These are phyloP conservation scores for Hemibagrus guttatus DNA, from an alignment of 2,797 vertebrate genomes.

Conservation along the genomic window DNA sequence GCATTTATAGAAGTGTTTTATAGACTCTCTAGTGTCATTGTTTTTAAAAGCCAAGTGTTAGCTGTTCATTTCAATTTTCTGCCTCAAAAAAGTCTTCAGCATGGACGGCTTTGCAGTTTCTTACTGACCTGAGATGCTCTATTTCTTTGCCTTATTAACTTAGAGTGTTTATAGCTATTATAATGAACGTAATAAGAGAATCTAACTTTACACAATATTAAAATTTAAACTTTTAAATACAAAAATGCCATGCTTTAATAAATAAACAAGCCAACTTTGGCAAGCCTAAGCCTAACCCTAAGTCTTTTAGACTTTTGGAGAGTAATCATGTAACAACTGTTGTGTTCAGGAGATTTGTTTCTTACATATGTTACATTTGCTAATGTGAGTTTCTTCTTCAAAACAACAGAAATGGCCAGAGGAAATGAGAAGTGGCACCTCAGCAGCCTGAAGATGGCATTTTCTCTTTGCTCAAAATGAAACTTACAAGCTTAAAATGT, in stretches of 20 bases:
- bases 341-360: background rate
- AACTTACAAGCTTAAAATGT: background rate
- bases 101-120: background rate
- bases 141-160: background rate
- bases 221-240: background rate
- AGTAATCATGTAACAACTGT: background rate
- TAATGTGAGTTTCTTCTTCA: background rate
- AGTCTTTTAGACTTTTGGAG: no score
- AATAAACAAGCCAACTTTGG: background rate
- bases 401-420: rapidly evolving
- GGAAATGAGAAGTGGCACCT: background rate
- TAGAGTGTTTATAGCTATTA: background rate
- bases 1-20: background rate
- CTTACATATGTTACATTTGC: background rate
- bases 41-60: background rate
- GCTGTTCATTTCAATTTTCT: background rate
- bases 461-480: background rate
- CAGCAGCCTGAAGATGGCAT: background rate
- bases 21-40: background rate
- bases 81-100: background rate
- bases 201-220: background rate
- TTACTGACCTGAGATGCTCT: background rate
- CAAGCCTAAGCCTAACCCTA: no score
- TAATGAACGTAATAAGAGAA: background rate
- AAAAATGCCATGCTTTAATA: background rate